These are phyloP conservation scores for Chaetodon auriga DNA, from an alignment of 2,113 vertebrate genomes.

Conservation along the genomic window DNA sequence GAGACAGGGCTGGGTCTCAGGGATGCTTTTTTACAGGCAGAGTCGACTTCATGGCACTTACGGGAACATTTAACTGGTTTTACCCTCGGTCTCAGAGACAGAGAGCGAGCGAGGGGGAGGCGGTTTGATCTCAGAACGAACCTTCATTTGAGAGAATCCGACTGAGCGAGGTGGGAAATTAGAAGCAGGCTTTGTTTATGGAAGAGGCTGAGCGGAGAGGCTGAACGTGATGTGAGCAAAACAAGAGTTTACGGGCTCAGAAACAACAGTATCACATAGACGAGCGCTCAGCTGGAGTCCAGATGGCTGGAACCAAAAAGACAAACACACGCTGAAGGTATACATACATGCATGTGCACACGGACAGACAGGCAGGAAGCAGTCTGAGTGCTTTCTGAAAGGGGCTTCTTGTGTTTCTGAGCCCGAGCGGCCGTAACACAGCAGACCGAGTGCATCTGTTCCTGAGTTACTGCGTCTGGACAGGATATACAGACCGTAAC, in stretches of 20 bases:
- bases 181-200: slow-evolving; percentile 64
- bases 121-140: slow-evolving; percentile 17
- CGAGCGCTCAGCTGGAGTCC: slow-evolving; percentile 62
- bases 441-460: slow-evolving; percentile 44
- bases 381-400: neutral
- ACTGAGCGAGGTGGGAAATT: slow-evolving; percentile 42
- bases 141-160: neutral
- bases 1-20: slow-evolving; percentile 9
- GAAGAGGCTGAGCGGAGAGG: slow-evolving; percentile 17
- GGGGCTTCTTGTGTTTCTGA: slow-evolving; percentile 10
- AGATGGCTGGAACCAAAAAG: slow-evolving; percentile 52
- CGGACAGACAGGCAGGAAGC: neutral
- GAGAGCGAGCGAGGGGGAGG: neutral
- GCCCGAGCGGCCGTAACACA: no score
- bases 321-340: neutral
- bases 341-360: neutral
- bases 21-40: slow-evolving; percentile 15
- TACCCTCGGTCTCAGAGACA: neutral
- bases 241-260: slow-evolving; percentile 52
- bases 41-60: neutral
- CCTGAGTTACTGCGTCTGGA: slow-evolving; percentile 53
- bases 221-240: slow-evolving; percentile 50
- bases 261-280: slow-evolving; percentile 50
- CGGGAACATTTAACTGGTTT: slow-evolving; percentile 1
- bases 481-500: slow-evolving; percentile 61